Conservation (phyloP, 2,797 vertebrate species). For the Adelosebastes latens region DNA sequence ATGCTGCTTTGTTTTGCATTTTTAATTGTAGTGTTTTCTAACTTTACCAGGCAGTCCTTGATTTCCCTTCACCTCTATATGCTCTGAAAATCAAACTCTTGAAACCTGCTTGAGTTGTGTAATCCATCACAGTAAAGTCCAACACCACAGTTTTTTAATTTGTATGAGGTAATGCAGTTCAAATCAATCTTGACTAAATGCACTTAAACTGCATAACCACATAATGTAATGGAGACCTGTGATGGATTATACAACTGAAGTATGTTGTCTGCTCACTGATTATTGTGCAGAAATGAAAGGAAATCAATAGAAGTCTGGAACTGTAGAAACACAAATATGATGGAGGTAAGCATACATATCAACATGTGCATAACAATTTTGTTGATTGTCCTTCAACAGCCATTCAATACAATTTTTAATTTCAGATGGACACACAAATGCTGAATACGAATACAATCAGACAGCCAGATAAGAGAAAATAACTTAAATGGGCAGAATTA, state of each 20-base stretch:
- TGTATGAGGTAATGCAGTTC: not conserved
- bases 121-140: not conserved
- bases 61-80: not conserved
- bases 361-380: not conserved
- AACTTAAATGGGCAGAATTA: not conserved
- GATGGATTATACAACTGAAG: not conserved
- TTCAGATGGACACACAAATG: not conserved
- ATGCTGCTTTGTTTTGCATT: not conserved
- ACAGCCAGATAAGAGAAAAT: not conserved
- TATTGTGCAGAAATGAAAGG: too few relatives aligned
- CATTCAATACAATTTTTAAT: not conserved
- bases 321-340: not conserved
- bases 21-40: not conserved
- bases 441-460: not conserved
- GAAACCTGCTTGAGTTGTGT: not conserved
- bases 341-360: not conserved
- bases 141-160: not conserved
- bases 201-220: not conserved
- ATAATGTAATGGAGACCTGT: not conserved
- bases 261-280: not conserved
- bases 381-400: not conserved
- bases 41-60: too few relatives aligned
- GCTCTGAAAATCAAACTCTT: not conserved
- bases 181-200: not conserved
- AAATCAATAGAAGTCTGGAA: too few relatives aligned